phyloP scores from a whole-genome alignment of 2,797 vertebrate genomes.

The Todus mexicanus region DNA sequence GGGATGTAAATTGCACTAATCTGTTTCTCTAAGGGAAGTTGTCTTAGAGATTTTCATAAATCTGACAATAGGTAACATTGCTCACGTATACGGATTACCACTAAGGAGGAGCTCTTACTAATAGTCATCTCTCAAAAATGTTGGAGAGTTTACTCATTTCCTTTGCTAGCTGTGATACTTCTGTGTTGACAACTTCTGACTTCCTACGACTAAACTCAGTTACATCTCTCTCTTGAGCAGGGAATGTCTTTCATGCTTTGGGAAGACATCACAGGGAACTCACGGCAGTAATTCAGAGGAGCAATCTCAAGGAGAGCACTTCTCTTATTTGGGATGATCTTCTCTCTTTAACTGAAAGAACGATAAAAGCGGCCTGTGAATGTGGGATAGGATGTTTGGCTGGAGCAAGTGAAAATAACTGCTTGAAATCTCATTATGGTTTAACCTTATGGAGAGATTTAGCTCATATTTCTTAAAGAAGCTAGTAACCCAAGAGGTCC shows the following conservation, averaged over 20 bases:
- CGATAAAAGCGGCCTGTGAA: not conserved
- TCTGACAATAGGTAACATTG: not conserved
- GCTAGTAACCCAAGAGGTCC: not conserved
- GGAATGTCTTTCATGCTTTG: not conserved
- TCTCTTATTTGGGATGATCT: not conserved
- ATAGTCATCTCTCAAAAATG: not conserved
- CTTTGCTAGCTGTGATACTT: not conserved
- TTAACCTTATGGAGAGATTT: not conserved
- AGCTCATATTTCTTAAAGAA: not conserved
- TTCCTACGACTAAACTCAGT: not conserved
- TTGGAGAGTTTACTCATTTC: not conserved
- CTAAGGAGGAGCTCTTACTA: not conserved
- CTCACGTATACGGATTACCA: not conserved
- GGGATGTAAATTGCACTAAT: not conserved
- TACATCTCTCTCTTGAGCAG: not conserved
- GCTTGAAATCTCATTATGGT: not conserved
- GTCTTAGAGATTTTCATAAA: not conserved
- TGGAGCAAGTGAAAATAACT: not conserved
- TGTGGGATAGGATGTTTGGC: not conserved
- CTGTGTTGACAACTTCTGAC: not conserved
- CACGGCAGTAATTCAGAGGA: not conserved
- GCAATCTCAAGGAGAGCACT: not conserved
- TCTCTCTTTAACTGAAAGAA: not conserved
- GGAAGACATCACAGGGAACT: not conserved
- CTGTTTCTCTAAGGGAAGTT: not conserved